Conservation (phyloP, 2,797 vertebrate genomes). For the Cryptoprocta ferox region DNA sequence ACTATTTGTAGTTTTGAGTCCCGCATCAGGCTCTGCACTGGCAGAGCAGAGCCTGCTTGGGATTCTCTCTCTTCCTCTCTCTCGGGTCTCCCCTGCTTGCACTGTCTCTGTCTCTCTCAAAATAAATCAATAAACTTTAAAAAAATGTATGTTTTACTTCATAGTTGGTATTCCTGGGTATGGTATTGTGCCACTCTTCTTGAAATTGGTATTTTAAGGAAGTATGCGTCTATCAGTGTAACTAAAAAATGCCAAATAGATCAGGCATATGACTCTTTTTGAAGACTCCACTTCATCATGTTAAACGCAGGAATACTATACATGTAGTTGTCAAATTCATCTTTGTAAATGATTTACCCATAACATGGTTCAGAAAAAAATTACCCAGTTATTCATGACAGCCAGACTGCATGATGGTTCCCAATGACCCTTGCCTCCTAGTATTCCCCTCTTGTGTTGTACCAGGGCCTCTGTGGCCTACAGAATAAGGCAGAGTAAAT, state of each 20-base stretch:
- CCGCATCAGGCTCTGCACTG: too few relatives aligned
- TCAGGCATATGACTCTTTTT: not conserved
- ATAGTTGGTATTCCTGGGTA: not conserved
- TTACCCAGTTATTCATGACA: not conserved
- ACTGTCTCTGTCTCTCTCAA: too few relatives aligned
- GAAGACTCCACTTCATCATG: not conserved
- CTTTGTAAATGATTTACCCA: not conserved
- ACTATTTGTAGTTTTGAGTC: too few relatives aligned
- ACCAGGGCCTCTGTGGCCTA: not conserved
- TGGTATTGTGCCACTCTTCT: not conserved
- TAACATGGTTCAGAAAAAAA: not conserved
- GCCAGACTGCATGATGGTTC: not conserved
- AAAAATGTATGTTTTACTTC: not conserved
- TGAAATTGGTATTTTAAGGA: not conserved
- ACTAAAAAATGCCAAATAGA: not conserved
- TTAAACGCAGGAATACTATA: not conserved
- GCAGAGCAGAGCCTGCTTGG: too few relatives aligned
- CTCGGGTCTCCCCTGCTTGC: too few relatives aligned
- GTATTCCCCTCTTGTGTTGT: not conserved
- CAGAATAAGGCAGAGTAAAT: not conserved
- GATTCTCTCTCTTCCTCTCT: too few relatives aligned
- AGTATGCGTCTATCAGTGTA: not conserved
- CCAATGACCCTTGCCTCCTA: not conserved
- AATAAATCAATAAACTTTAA: too few relatives aligned
- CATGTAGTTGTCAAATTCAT: not conserved